phyloP scores from a whole-genome alignment of 2,888 invertebrate species.

The Altica lythri region DNA sequence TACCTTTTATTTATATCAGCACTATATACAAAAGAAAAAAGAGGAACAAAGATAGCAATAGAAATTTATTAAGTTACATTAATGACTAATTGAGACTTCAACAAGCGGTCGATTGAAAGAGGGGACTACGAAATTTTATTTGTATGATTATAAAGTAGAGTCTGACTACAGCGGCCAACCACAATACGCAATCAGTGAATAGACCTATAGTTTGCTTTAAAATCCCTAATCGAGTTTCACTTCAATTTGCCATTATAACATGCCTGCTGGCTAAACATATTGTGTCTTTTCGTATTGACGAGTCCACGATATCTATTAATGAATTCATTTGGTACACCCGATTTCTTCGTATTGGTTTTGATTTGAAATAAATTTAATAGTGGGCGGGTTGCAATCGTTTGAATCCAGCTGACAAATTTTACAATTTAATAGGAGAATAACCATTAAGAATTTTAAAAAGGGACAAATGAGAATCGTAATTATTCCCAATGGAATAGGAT shows the following conservation, averaged over 20 bases:
- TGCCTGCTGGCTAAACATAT: slow-evolving; percentile 29
- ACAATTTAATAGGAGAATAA: too few species aligned
- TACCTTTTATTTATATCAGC: too few species aligned
- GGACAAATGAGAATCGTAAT: too few species aligned
- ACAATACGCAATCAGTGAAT: slow-evolving; percentile 48
- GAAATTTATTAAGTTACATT: slow-evolving; percentile 13
- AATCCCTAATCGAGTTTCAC: slow-evolving; percentile 44
- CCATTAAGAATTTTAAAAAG: too few species aligned
- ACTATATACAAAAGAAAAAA: too few species aligned
- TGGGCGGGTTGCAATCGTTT: too few species aligned
- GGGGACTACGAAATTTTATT: slow-evolving; percentile 29
- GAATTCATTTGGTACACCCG: background rate
- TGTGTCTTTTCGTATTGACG: slow-evolving; percentile 24
- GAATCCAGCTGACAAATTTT: too few species aligned
- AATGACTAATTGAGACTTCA: slow-evolving; percentile 13
- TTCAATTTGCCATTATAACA: slow-evolving; percentile 35
- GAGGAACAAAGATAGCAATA: too few species aligned
- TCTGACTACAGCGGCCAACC: slow-evolving; percentile 35
- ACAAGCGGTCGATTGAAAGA: slow-evolving; percentile 26
- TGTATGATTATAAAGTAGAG: slow-evolving; percentile 44
- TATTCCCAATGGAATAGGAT: too few species aligned
- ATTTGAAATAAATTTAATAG: too few species aligned
- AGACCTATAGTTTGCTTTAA: slow-evolving; percentile 41
- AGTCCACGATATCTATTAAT: background rate
- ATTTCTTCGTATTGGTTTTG: too few species aligned